Base-by-base conservation (phyloP, 2,797 vertebrate genomes). In the Siniperca scherzeri region DNA sequence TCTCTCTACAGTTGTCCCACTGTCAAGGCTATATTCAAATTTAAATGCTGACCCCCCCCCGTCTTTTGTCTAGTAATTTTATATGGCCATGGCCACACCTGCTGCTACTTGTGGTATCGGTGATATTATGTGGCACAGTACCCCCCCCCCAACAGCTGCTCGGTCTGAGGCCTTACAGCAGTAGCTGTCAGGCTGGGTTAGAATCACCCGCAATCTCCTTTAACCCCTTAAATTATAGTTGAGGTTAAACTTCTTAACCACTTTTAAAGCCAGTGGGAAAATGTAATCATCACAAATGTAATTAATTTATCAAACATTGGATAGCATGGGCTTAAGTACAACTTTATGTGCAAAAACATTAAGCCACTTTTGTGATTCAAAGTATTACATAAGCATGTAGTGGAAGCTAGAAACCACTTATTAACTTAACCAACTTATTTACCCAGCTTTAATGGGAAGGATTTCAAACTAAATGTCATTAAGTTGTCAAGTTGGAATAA, bases 61-160 rank as follows among this genome's bases (percentile, higher is more conserved):
- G 38, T 62, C 81, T 83, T 89, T 74, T 75, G 80, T 80, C 53
- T 42, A 0, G 33, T 52, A n/a, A 40, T 74, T 22, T 55, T 27
- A 57, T 0, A n/a, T 1, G 59, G 56, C 74, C 46, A 4, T 22
- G 70, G 40, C 65, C 76, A 83, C 93, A 93, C 93, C 93, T 95
- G 94, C 92, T 91, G 81, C 88, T 77, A 6, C 89, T 93, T 81
- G n/a, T 76, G 83, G 50, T 64, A 27, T 56, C 55, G 33, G 74
- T 75, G 78, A 88, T 85, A 85, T 82, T 80, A 82, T 83, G 80
- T 30, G 48, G 61, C 80, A 21, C 6, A 19, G n/a, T 21, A 13
- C 1, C 38, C 5, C 33, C 1, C 44, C 21, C 60, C 50, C 25
- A 82, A 21, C 93, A 93, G 92, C 92, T 93, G 92, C 84, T 91